These are phyloP conservation scores for Pithys albifrons DNA, from an alignment of 2,113 vertebrate genomes.

Conservation along the genomic window DNA sequence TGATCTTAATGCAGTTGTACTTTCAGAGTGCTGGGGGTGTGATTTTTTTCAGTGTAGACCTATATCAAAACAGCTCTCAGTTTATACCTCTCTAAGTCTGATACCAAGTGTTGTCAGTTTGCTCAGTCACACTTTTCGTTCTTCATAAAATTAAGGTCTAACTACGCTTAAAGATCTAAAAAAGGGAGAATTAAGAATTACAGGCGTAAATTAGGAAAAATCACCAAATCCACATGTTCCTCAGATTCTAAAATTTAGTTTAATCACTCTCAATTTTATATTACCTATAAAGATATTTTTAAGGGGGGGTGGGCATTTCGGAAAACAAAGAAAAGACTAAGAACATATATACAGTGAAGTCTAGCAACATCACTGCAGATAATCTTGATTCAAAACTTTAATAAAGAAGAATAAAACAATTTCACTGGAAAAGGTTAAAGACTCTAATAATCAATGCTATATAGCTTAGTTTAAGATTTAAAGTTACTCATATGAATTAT, in stretches of 20 bases:
- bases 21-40: neutral
- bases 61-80: neutral
- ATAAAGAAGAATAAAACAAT: neutral
- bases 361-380: neutral
- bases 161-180: neutral
- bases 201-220: neutral
- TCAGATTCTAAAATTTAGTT: neutral
- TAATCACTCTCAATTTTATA: neutral
- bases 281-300: neutral
- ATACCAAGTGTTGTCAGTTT: neutral
- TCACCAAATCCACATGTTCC: neutral
- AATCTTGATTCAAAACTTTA: neutral
- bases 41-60: neutral
- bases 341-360: neutral
- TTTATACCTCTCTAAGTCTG: neutral
- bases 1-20: neutral
- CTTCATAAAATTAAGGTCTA: neutral
- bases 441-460: neutral
- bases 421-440: neutral
- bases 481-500: neutral
- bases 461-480: neutral
- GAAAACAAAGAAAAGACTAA: neutral
- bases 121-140: neutral
- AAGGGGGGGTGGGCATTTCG: neutral
- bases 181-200: neutral